Evolutionary conservation across 2,888 invertebrate species (phyloP).

Genomic region (Lepidochrysops patricia): DNA sequence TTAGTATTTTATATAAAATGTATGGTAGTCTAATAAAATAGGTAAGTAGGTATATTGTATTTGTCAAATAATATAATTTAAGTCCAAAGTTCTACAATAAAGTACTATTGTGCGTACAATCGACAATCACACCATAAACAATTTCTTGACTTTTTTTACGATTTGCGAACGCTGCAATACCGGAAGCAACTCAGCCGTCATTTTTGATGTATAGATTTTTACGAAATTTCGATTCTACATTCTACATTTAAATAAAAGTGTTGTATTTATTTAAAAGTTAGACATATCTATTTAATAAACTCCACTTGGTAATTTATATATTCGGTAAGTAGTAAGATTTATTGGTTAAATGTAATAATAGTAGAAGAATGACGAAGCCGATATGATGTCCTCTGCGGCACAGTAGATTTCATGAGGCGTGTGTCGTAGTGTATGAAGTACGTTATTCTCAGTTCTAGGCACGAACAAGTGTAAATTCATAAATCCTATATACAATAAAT

Average conservation of each 20-base stretch:
- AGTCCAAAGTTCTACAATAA: too few species aligned
- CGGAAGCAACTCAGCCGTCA: conserved; percentile 50
- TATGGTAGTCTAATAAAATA: too few species aligned
- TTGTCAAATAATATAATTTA: too few species aligned
- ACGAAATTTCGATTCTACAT: conserved; percentile 27
- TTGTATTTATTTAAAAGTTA: neutral
- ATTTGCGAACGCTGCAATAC: conserved; percentile 21
- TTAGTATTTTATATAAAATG: too few species aligned
- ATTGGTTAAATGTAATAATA: conserved; percentile 27
- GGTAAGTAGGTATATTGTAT: too few species aligned
- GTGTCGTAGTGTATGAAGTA: conserved; percentile 28
- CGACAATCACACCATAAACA: neutral
- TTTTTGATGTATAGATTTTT: conserved; percentile 55
- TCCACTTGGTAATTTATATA: neutral
- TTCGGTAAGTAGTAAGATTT: conserved; percentile 27
- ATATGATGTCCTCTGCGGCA: conserved; percentile 34
- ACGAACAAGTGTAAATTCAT: neutral
- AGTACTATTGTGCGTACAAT: too few species aligned
- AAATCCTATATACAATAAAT: too few species aligned
- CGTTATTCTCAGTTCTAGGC: neutral
- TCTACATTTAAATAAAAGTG: conserved; percentile 12
- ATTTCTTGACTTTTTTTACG: neutral
- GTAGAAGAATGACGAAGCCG: conserved; percentile 47
- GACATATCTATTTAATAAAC: neutral
- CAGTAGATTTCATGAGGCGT: conserved; percentile 24